Base-by-base conservation (phyloP, 2,797 vertebrate species). In the Falco rusticolus region DNA sequence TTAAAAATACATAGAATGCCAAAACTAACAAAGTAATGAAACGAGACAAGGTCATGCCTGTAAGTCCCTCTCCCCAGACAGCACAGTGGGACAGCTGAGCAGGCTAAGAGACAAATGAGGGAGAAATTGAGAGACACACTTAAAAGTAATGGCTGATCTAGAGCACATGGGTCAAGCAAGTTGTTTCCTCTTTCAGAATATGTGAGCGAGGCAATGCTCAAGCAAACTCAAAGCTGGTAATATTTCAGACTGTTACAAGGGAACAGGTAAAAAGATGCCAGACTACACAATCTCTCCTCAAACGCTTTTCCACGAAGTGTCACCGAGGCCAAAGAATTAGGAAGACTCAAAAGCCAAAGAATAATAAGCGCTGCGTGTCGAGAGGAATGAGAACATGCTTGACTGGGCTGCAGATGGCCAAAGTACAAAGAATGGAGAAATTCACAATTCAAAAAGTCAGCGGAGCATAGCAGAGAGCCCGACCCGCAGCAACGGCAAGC, bases 11-110 rank as follows among this genome's bases (percentile, higher is more conserved):
- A 92, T 29, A 88, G 95, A 89, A 94, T 77, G 95, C 95, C 97
- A 97, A 97, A 96, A 86, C 96, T 86, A 94, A 96, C 89, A 96
- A 88, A 95, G 89, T 71, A 90, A 53, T 65, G 56, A 82, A 90
- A 22, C 3, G 20, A 94, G 94, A 91, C 59, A 78, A 89, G 79
- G 93, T 92, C 87, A 86, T 56, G 87, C 50, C 87, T 84, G 10
- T 48, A 76, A 89, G 63, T 72, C 72, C 71, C 50, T 78, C 76
- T 90, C 68, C 39, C 63, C 3, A 16, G 48, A 86, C 57, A 86
- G 71, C 82, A 69, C 33, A 80, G 82, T 8, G 22, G 51, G 81
- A 91, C 50, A 75, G 69, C 47, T 72, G 82, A 84, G 54, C 1
- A 1, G 61, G 29, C 45, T 10, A 26, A 86, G 76, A 66, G 61